Conservation (phyloP, 2,113 vertebrate genomes). For the Vicugna pacos region DNA sequence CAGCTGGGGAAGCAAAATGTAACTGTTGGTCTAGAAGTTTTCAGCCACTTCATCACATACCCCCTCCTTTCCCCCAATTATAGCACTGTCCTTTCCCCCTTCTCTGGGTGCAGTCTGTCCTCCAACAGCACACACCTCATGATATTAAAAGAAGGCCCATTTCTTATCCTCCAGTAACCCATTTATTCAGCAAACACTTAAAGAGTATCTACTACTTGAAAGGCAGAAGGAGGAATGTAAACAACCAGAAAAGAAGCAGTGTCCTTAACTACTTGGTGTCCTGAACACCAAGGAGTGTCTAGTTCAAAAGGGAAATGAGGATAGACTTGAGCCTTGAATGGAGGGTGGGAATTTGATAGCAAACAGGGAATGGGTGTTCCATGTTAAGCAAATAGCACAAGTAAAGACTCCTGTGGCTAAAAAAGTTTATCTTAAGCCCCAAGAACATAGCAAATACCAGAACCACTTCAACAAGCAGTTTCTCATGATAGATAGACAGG, state of each 20-base stretch:
- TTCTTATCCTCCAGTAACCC: background rate
- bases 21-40: background rate
- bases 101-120: background rate
- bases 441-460: background rate
- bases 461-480: background rate
- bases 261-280: background rate
- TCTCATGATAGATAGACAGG: background rate
- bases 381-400: background rate
- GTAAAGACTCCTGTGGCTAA: background rate
- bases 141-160: background rate
- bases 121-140: background rate
- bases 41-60: background rate
- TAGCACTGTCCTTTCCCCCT: background rate
- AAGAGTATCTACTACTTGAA: background rate
- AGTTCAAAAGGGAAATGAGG: background rate
- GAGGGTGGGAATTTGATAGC: background rate
- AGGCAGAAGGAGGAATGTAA: background rate
- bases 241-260: background rate
- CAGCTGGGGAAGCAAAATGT: background rate
- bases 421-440: constrained; percentile 11
- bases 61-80: background rate
- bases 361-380: background rate
- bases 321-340: background rate
- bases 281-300: background rate
- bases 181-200: background rate